Conservation (phyloP, 2,113 vertebrate genomes). For the Vidua macroura region DNA sequence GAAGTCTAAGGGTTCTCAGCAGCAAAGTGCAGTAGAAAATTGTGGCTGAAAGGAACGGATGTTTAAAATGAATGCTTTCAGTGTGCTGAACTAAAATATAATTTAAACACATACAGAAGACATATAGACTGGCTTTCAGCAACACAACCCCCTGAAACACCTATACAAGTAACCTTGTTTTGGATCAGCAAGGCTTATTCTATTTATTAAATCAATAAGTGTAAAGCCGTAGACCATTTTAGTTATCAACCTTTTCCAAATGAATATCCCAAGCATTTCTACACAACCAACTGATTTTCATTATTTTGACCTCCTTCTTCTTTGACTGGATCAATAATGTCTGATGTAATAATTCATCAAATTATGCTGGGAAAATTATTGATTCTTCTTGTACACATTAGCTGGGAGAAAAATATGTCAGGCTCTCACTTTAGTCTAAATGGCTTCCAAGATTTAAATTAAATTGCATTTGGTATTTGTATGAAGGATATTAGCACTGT, state of each 20-base stretch:
- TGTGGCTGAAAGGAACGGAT: neutral
- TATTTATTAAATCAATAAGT: slow-evolving; percentile 26
- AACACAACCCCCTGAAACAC: neutral
- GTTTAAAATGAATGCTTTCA: slow-evolving; percentile 21
- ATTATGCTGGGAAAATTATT: slow-evolving; percentile 38
- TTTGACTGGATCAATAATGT: slow-evolving; percentile 58
- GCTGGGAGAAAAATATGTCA: neutral
- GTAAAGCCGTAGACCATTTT: slow-evolving; percentile 21
- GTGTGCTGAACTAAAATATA: neutral
- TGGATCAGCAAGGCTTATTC: slow-evolving; percentile 16
- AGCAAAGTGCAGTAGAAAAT: neutral
- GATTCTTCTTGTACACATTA: slow-evolving; percentile 11
- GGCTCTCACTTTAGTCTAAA: slow-evolving; percentile 5
- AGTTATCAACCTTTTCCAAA: slow-evolving; percentile 60
- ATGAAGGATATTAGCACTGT: neutral
- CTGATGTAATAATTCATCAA: slow-evolving; percentile 48
- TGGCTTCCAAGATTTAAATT: slow-evolving; percentile 29
- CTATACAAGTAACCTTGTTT: slow-evolving; percentile 23
- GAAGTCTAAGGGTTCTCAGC: neutral
- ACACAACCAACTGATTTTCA: slow-evolving; percentile 50
- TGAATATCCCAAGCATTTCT: slow-evolving; percentile 60
- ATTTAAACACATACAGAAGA: neutral
- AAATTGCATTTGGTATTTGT: neutral
- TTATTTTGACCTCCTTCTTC: slow-evolving; percentile 46
- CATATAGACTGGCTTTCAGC: neutral